A percentile compares a stretch with the other conserved stretches of the same genome.
phyloP scores from a whole-genome alignment of 2,888 invertebrate genomes.

The Lymantria dispar region DNA sequence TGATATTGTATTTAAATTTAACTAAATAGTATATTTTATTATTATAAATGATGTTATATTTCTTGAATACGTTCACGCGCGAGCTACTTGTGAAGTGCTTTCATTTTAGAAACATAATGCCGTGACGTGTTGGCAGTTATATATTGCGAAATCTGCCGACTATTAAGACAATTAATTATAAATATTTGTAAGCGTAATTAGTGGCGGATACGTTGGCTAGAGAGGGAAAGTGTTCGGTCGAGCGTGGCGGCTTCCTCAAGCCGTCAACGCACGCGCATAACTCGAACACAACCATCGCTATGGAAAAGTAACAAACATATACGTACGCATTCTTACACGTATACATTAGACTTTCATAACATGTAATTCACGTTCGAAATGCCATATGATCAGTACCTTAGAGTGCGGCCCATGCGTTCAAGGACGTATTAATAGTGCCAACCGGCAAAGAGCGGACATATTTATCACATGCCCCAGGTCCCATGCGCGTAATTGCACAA shows the following conservation, averaged over 20 bases:
- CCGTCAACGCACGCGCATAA: constrained; percentile 29
- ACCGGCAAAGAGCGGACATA: constrained; percentile 62
- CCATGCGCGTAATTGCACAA: constrained; percentile 69
- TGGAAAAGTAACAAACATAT: constrained; percentile 56
- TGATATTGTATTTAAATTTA: constrained; percentile 10
- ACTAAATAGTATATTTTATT: not conserved
- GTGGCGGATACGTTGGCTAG: constrained; percentile 53
- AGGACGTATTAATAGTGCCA: constrained; percentile 73
- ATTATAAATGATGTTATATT: not conserved
- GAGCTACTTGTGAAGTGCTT: constrained; percentile 45
- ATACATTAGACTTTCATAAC: constrained; percentile 29
- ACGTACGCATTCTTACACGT: constrained; percentile 46
- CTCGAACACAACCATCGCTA: constrained; percentile 38
- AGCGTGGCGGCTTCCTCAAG: constrained; percentile 60
- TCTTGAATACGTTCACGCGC: not conserved
- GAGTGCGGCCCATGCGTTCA: constrained; percentile 52
- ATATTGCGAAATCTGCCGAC: constrained; percentile 42
- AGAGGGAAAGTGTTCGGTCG: constrained; percentile 74
- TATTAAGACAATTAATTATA: constrained; percentile 43
- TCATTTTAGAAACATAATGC: constrained; percentile 56
- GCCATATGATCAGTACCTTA: constrained; percentile 34
- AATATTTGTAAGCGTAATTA: constrained; percentile 51
- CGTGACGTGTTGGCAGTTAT: constrained; percentile 37
- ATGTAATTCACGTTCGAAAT: constrained; percentile 37
- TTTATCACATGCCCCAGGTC: constrained; percentile 56